Percentiles rank a stretch among this genome's conserved stretches.
Conservation (phyloP, 2,113 vertebrate genomes). For the Theristicus caerulescens region DNA sequence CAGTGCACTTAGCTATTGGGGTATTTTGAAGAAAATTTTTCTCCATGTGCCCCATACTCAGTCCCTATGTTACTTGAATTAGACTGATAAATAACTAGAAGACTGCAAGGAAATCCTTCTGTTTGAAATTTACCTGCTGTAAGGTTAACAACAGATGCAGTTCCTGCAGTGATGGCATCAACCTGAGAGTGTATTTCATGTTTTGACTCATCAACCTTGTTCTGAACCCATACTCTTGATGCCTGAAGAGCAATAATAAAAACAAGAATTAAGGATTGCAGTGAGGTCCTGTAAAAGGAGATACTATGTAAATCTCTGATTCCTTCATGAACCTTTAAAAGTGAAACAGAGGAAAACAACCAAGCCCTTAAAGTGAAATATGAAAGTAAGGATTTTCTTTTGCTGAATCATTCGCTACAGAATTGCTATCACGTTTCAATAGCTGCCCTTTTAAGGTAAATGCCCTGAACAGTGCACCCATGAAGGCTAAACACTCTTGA, state of each 20-base stretch:
- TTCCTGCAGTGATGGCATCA: conserved; percentile 97
- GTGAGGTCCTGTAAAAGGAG: background rate
- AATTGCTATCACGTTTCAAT: background rate
- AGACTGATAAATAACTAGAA: background rate
- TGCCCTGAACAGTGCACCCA: background rate
- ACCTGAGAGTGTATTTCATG: conserved; percentile 99
- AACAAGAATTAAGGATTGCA: background rate
- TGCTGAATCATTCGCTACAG: background rate
- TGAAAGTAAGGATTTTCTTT: background rate
- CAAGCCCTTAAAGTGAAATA: background rate
- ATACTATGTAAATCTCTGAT: background rate
- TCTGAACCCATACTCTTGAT: conserved; percentile 97
- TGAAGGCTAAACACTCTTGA: background rate
- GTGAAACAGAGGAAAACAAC: background rate
- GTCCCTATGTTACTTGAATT: background rate
- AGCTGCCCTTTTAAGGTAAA: background rate
- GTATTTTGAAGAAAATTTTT: background rate
- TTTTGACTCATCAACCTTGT: conserved; percentile 99
- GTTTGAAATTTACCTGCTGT: conserved; percentile 87
- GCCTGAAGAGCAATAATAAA: conserved; percentile 80
- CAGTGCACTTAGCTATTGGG: background rate
- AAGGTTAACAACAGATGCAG: conserved; percentile 98
- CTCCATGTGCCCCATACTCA: background rate
- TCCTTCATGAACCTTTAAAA: background rate
- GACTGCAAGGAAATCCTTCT: background rate